A percentile compares a stretch with the other conserved stretches of the same genome.
Evolutionary conservation across 1,140 invertebrate genomes (phyloP).

Genomic region (Drosophila orena): DNA sequence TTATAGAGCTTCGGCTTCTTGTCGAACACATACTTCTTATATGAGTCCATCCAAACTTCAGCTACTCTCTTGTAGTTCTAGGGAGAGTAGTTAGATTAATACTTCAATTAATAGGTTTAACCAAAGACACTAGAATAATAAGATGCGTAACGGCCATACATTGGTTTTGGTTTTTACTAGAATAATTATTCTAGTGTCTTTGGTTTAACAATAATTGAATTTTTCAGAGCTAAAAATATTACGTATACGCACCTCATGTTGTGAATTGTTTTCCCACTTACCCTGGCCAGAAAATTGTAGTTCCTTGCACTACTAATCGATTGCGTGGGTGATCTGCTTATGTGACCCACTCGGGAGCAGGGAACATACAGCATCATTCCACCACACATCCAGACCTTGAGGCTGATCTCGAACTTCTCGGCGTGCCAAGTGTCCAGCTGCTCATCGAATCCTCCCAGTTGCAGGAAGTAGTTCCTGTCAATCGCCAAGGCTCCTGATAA

Average conservation of each 20-base stretch:
- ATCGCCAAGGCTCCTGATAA: constrained; percentile 98
- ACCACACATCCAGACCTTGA: constrained; percentile 96
- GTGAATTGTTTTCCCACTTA: too few relatives aligned
- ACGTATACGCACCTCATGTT: too few relatives aligned
- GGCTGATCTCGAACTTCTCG: constrained; percentile 98
- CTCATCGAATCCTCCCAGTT: constrained; percentile 96
- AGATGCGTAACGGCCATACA: too few relatives aligned
- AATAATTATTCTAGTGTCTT: too few relatives aligned
- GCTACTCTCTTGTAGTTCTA: constrained; percentile 91
- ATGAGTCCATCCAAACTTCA: constrained; percentile 96
- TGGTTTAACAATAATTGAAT: too few relatives aligned
- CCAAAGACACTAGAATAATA: too few relatives aligned
- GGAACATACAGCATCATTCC: constrained; percentile 96
- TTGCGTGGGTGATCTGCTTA: constrained; percentile 87
- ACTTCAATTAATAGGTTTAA: too few relatives aligned
- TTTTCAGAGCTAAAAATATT: too few relatives aligned
- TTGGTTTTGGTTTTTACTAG: too few relatives aligned
- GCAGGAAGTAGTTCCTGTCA: constrained; percentile 96
- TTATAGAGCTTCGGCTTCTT: constrained; percentile 87
- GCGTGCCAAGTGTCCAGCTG: constrained; percentile 97
- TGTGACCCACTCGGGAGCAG: constrained; percentile 98
- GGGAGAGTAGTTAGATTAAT: too few relatives aligned
- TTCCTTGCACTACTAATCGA: constrained; percentile 92
- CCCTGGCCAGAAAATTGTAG: constrained; percentile 58
- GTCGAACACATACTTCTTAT: constrained; percentile 90